Evolutionary conservation across 1,140 invertebrate genomes (phyloP).

Genomic region (Euglossa dilemma): DNA sequence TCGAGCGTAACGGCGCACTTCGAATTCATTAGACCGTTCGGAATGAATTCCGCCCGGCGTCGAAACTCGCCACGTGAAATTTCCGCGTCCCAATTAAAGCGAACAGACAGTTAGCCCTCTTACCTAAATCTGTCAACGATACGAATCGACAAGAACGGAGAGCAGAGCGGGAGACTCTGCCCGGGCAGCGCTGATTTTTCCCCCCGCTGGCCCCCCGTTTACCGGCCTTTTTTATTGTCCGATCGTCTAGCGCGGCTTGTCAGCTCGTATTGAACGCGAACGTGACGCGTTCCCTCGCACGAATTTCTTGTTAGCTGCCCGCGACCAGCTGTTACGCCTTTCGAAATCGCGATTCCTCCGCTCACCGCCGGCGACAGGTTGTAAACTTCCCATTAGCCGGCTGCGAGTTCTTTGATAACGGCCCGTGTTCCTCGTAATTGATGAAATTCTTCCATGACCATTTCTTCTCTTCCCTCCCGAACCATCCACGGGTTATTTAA

Average conservation of each 20-base stretch:
- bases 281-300: conserved; percentile 11
- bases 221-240: background rate
- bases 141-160: conserved; percentile 59
- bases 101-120: conserved; percentile 48
- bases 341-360: conserved; percentile 9
- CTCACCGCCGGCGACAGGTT: conserved; percentile 1
- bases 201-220: background rate
- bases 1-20: conserved; percentile 27
- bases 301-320: conserved; percentile 20
- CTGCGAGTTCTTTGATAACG: conserved; percentile 10
- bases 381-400: conserved; percentile 29
- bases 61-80: conserved; percentile 31
- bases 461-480: too few species aligned
- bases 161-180: conserved; percentile 10
- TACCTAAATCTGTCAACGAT: conserved; percentile 68
- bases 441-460: background rate
- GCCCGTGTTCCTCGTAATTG: too few species aligned
- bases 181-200: background rate
- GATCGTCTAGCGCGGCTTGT: conserved; percentile 9
- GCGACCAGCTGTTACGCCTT: background rate
- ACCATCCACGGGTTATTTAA: too few species aligned
- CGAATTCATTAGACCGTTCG: conserved; percentile 55
- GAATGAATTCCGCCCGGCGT: conserved; percentile 53
- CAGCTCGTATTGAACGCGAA: conserved; percentile 21
- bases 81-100: conserved; percentile 60